Conservation (phyloP, 2,113 vertebrate genomes). For the Caranx melampygus region DNA sequence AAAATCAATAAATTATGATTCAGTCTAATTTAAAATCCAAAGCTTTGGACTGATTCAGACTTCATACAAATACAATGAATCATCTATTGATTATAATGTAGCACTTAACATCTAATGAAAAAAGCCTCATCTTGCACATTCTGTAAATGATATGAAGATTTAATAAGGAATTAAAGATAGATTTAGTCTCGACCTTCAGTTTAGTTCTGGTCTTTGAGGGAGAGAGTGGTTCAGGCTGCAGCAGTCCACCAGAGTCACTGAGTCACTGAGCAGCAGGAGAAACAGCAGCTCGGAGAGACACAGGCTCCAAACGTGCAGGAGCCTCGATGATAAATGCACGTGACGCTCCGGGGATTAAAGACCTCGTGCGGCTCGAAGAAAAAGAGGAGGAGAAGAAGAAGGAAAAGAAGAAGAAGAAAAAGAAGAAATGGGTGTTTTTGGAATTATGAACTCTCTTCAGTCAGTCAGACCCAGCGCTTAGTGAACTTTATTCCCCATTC, state of each 20-base stretch:
- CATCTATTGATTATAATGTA: neutral
- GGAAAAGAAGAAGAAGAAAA: neutral
- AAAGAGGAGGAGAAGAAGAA: neutral
- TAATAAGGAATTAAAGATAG: neutral
- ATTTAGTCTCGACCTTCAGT: neutral
- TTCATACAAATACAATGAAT: neutral
- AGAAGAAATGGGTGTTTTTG: neutral
- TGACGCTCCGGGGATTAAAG: constrained; percentile 1
- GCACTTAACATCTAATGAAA: neutral
- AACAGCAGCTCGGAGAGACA: constrained; percentile 24
- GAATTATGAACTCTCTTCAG: constrained; percentile 35
- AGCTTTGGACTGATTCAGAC: no score
- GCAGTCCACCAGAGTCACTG: neutral
- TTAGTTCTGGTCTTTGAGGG: neutral
- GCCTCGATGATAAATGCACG: constrained; percentile 18
- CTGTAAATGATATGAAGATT: neutral
- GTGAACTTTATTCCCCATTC: constrained; percentile 57
- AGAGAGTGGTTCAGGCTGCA: neutral
- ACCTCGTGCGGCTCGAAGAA: neutral
- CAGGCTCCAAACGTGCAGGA: constrained; percentile 18
- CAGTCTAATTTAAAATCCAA: neutral
- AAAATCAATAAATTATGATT: neutral
- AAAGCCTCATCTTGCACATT: neutral
- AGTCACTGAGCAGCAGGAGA: constrained; percentile 4
- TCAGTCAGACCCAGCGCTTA: constrained; percentile 28